Evolutionary conservation across 2,113 vertebrate species (phyloP).

Genomic region (Promerops cafer): DNA sequence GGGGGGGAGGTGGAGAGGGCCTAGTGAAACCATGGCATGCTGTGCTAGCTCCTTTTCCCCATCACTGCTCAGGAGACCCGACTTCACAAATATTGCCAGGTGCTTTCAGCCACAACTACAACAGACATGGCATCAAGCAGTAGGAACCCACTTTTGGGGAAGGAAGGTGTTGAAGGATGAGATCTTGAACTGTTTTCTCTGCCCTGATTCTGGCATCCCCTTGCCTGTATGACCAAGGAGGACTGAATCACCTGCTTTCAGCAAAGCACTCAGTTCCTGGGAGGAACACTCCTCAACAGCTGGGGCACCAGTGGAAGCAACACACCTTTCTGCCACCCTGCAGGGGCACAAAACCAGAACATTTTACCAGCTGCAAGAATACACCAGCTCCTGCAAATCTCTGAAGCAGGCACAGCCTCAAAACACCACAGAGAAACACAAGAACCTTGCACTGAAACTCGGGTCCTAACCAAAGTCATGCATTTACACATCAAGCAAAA

Average conservation of each 20-base stretch:
- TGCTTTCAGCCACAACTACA: not conserved
- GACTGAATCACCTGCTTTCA: not conserved
- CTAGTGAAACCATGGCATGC: not conserved
- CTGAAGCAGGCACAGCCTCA: not conserved
- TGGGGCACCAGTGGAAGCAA: too few species aligned
- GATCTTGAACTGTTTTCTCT: not conserved
- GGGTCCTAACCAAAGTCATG: not conserved
- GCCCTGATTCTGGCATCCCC: not conserved
- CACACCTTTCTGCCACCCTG: not conserved
- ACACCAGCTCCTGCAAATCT: not conserved
- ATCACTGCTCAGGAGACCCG: not conserved
- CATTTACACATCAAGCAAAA: not conserved
- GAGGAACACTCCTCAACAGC: not conserved
- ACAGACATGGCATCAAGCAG: not conserved
- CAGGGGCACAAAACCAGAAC: not conserved
- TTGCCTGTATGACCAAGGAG: not conserved
- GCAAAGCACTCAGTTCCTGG: not conserved
- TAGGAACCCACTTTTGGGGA: not conserved
- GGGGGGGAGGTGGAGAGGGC: accelerated
- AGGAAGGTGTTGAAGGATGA: not conserved
- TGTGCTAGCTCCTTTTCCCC: not conserved
- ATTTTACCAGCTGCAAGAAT: not conserved
- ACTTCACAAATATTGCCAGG: not conserved
- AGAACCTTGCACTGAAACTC: not conserved
- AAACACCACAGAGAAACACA: not conserved